phyloP scores from a whole-genome alignment of 2,113 vertebrate species.

The Micromys minutus region DNA sequence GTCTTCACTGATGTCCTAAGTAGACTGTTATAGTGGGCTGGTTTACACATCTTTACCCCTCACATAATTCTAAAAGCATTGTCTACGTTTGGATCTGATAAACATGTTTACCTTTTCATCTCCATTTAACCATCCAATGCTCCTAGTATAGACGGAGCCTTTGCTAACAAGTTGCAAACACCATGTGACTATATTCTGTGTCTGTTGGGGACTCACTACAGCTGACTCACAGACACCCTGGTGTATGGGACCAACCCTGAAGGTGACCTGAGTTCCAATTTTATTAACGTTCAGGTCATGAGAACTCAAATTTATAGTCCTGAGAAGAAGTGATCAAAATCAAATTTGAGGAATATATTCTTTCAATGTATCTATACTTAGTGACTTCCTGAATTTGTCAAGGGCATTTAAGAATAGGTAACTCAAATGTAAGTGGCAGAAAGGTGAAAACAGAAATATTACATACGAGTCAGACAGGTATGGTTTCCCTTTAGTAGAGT shows the following conservation, averaged over 20 bases:
- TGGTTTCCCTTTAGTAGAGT: not conserved
- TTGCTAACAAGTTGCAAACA: not conserved
- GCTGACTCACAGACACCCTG: not conserved
- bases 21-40: not conserved
- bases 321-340: constrained; percentile 49
- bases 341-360: constrained; percentile 33
- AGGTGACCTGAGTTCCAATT: not conserved
- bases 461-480: not conserved
- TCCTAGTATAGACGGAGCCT: not conserved
- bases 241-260: not conserved
- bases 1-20: constrained; percentile 15
- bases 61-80: constrained; percentile 36
- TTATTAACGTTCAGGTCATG: not conserved
- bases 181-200: not conserved
- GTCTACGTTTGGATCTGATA: constrained; percentile 24
- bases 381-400: constrained; percentile 47
- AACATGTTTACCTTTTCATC: constrained; percentile 36
- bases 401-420: constrained; percentile 38
- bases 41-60: not conserved
- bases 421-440: constrained; percentile 15
- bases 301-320: constrained; percentile 40
- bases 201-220: not conserved
- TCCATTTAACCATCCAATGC: constrained; percentile 25
- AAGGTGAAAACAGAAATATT: constrained; percentile 35
- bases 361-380: constrained; percentile 20